These are phyloP conservation scores for Diglossa cyanea DNA, from an alignment of 2,797 vertebrate genomes.

Conservation along the genomic window DNA sequence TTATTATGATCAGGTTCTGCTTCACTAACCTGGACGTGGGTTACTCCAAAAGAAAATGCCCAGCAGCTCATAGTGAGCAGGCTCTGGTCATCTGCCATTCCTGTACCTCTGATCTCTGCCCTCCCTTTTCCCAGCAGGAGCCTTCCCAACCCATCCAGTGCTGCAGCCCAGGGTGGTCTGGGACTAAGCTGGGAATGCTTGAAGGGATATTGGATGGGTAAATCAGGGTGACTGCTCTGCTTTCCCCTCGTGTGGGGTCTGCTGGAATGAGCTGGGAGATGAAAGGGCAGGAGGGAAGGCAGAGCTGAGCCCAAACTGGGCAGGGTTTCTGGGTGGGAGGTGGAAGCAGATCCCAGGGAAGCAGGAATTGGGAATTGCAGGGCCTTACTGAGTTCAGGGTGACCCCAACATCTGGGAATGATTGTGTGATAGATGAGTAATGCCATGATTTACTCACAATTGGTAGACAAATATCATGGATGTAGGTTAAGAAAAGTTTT, in stretches of 20 bases:
- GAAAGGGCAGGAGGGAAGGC: neutral
- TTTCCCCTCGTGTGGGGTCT: neutral
- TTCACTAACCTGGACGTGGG: neutral
- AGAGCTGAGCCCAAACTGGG: neutral
- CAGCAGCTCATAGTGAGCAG: neutral
- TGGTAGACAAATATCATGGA: too few relatives aligned
- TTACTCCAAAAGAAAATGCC: neutral
- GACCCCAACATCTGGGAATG: neutral
- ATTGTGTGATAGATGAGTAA: too few relatives aligned
- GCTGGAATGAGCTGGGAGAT: neutral
- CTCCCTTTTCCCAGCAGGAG: neutral
- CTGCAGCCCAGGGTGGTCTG: neutral
- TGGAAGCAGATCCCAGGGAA: neutral
- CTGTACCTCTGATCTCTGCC: neutral
- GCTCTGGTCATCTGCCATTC: neutral
- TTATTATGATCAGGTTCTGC: neutral
- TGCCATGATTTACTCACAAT: too few relatives aligned
- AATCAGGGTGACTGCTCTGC: neutral
- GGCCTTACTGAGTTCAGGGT: rapidly evolving
- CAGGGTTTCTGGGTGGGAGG: neutral
- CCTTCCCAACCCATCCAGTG: rapidly evolving
- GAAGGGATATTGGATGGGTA: neutral
- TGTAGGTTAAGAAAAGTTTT: too few relatives aligned
- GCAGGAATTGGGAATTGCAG: neutral
- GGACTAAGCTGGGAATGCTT: neutral